Base-by-base conservation (phyloP, 2,888 invertebrate genomes). In the Diplolepis rosae region DNA sequence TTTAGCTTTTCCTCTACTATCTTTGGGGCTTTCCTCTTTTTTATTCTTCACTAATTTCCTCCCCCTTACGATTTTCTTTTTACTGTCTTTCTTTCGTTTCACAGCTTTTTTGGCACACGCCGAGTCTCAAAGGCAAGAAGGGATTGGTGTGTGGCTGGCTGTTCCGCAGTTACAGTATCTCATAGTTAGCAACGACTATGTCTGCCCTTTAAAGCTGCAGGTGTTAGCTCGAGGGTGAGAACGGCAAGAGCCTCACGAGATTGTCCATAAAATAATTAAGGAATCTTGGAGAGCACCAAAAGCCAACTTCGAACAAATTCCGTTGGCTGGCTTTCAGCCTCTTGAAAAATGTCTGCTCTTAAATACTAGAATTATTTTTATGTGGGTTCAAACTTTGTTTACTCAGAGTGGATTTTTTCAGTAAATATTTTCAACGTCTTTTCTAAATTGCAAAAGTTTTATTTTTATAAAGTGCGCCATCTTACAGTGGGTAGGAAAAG, bases 231-330 rank as follows among this genome's bases (percentile, higher is more conserved):
- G 51, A 22, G 35, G 15, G 24, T 24, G 28, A 27, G 61, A 70
- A 65, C 52, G 48, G 51, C 68, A 76, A 79, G 77, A 78, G 74
- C 71, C 73, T 69, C 76, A 54, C 65, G 76, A 76, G 80, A 80
- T 80, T 79, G 78, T 77, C 79, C 80, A 79, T 82, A 82, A 82
- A 83, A 80, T 82, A 79, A 83, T 82, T 83, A 83, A 81, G 79
- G 77, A 80, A 77, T 72, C 75, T 72, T 75, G 72, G 61, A 35
- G 45, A 30, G 70, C 66, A 68, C 48, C 66, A 69, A 74, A 76
- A 70, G 66, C 54, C 68, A 74, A 74, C 68, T 66, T 66, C 42
- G 68, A 67, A 67, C 50, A 28, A 24, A 24, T 22, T 27, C 22
- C n/a, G 13, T n/a, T n/a, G 35, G 5, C 7, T 39, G 15, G 48